phyloP scores from a whole-genome alignment of 2,113 vertebrate genomes.

The Acanthisitta chloris region DNA sequence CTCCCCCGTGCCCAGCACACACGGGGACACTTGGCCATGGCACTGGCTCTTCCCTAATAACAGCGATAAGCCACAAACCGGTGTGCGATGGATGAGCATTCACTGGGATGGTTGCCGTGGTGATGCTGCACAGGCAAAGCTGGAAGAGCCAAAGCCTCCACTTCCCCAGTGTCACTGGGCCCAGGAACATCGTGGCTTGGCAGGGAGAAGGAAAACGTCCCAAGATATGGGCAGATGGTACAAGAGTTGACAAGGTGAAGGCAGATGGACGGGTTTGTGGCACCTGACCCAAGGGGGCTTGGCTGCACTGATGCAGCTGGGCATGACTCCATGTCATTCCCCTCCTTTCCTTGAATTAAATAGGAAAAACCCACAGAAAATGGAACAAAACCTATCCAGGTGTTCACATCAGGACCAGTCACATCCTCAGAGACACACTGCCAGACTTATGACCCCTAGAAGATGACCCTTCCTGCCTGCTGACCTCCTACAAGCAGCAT shows the following conservation, averaged over 20 bases:
- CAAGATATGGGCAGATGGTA: fast-evolving
- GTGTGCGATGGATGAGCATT: neutral
- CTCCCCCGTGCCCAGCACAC: fast-evolving
- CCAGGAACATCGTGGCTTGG: neutral
- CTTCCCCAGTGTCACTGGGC: neutral
- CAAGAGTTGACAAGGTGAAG: neutral
- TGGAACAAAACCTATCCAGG: neutral
- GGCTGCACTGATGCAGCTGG: neutral
- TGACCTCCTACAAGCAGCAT: neutral
- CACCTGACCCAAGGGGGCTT: fast-evolving
- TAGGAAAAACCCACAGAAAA: fast-evolving
- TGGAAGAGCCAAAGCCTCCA: conserved; percentile 10
- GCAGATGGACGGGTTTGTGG: fast-evolving
- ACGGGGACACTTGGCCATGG: fast-evolving
- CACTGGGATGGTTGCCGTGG: conserved; percentile 20
- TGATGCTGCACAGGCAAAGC: conserved; percentile 39
- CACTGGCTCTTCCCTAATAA: fast-evolving
- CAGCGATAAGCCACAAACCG: neutral
- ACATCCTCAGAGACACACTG: neutral
- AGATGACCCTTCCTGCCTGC: neutral
- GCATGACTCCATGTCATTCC: fast-evolving
- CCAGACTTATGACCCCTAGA: fast-evolving
- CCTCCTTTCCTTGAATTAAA: neutral
- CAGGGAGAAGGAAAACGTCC: neutral
- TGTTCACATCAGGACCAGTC: neutral